Base-by-base conservation (phyloP, 2,113 vertebrate species). In the Hirundichthys speculiger region DNA sequence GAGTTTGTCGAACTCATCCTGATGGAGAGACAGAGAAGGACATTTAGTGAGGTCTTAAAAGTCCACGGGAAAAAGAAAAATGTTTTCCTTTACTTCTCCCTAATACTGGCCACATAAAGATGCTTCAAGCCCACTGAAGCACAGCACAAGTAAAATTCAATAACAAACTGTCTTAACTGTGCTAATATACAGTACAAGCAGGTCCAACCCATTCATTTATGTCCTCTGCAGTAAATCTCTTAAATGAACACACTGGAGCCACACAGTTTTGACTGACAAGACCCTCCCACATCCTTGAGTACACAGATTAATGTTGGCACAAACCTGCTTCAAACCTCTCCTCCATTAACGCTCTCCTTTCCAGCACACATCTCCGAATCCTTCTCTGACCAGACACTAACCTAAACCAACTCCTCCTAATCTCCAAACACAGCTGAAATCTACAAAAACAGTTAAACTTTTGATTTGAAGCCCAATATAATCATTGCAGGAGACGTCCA, bases 1-100 rank as follows among this genome's bases (percentile, higher is more conserved):
- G 18, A 95, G 91, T 71, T 93, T 92, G 81, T 95, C 94, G 1
- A 95, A 94, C 55, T 95, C 94, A 11, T 95, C 94, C 94, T 95
- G 84, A 46, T 18, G 57, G 63, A 68, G 45, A 69, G n/a, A 67
- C 10, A 39, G 21, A 34, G 2, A 13, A 24, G 19, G 42, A 27
- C 6, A 51, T 3, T 25, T 0, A 59, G 49, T 4, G n/a, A n/a
- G 11, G 47, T 63, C 2, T 20, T 66, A 14, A 15, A 41, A 6
- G 16, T 5, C n/a, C n/a, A n/a, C n/a, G n/a, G n/a, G n/a, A n/a
- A n/a, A n/a, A n/a, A n/a, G n/a, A n/a, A n/a, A n/a, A n/a, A n/a
- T n/a, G n/a, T n/a, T n/a, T n/a, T n/a, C n/a, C n/a, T n/a, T n/a
- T n/a, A n/a, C n/a, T n/a, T n/a, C n/a, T n/a, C n/a, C n/a, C n/a